These are phyloP conservation scores for Nowickia ferox DNA, from an alignment of 2,888 invertebrate genomes.

Conservation along the genomic window DNA sequence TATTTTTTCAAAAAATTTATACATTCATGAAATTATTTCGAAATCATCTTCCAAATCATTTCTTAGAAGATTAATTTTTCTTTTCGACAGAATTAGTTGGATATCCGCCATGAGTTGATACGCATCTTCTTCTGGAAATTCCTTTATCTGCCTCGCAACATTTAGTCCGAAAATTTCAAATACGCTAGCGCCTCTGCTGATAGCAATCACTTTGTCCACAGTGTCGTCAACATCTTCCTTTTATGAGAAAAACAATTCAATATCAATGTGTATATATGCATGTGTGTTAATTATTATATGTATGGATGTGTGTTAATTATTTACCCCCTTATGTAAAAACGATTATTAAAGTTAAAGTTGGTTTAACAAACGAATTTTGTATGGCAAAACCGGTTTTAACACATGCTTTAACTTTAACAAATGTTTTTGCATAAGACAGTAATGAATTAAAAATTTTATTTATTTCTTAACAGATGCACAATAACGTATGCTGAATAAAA, in stretches of 20 bases:
- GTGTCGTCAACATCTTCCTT: not conserved
- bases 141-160: constrained; percentile 45
- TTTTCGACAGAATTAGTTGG: constrained; percentile 32
- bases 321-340: too few relatives aligned
- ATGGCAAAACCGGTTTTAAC: too few relatives aligned
- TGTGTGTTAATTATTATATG: not conserved
- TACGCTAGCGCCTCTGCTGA: constrained; percentile 8
- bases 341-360: too few relatives aligned
- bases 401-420: too few relatives aligned
- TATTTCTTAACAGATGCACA: constrained; percentile 26
- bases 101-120: constrained; percentile 41
- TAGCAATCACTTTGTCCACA: constrained; percentile 13
- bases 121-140: constrained; percentile 52
- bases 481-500: not conserved
- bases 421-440: too few relatives aligned
- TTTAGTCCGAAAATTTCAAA: constrained; percentile 38
- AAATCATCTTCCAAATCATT: not conserved
- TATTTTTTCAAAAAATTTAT: too few relatives aligned
- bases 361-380: too few relatives aligned
- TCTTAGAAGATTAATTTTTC: not conserved
- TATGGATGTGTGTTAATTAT: too few relatives aligned
- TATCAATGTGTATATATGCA: not conserved
- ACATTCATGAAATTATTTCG: too few relatives aligned
- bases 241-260: not conserved
- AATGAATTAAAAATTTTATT: not conserved